Evolutionary conservation across 2,113 vertebrate species (phyloP).

Genomic region (Dolichotis patagonum): DNA sequence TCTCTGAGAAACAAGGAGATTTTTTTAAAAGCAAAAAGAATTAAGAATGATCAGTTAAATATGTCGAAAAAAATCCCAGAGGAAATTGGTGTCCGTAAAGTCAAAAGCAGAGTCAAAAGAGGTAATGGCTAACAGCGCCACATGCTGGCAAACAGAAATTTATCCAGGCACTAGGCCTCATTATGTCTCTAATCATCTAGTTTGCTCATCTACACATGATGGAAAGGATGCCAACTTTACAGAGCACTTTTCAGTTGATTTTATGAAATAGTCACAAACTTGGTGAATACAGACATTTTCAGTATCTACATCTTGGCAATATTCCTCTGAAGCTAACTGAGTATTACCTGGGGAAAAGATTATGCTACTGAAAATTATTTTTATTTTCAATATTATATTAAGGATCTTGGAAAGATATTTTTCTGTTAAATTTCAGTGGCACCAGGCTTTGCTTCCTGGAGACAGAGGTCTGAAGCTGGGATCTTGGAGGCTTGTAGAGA

Average conservation of each 20-base stretch:
- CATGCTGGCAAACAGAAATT: constrained; percentile 31
- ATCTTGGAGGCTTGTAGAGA: not conserved
- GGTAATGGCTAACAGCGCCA: constrained; percentile 46
- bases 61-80: not conserved
- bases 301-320: not conserved
- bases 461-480: not conserved
- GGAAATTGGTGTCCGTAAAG: not conserved
- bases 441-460: not conserved
- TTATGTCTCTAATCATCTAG: too few species aligned
- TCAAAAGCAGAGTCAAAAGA: not conserved
- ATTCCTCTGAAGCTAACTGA: not conserved
- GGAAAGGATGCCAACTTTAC: not conserved
- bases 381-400: constrained; percentile 49
- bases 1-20: not conserved
- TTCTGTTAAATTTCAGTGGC: not conserved
- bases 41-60: not conserved
- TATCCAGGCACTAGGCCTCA: too few species aligned
- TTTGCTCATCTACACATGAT: not conserved
- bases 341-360: not conserved
- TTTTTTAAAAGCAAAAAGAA: not conserved
- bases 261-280: not conserved
- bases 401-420: not conserved
- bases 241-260: not conserved
- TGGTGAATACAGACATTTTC: not conserved
- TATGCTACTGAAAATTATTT: constrained; percentile 16